Conservation (phyloP, 2,797 vertebrate genomes). For the Eulemur rubriventer region DNA sequence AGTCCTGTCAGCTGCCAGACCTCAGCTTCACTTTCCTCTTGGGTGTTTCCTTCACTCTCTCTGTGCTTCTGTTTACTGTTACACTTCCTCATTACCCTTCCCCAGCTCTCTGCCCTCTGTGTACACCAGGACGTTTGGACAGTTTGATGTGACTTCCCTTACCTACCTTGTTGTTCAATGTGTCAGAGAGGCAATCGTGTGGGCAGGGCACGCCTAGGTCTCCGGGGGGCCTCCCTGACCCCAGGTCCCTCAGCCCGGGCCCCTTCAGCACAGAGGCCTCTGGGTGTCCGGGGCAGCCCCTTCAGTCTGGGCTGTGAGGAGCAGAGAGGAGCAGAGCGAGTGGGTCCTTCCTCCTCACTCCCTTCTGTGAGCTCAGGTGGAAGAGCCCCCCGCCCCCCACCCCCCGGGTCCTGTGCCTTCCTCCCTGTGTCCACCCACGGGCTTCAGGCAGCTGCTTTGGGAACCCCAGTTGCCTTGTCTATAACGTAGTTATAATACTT, state of each 20-base stretch:
- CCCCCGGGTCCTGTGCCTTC: background rate
- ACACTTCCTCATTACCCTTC: background rate
- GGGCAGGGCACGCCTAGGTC: background rate
- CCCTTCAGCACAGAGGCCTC: too few species aligned
- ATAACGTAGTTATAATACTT: background rate
- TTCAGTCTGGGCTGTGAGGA: background rate
- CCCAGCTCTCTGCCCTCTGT: background rate
- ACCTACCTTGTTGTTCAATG: too few species aligned
- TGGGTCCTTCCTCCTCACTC: background rate
- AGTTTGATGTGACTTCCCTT: background rate
- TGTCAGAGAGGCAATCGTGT: background rate
- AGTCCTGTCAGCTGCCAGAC: too few species aligned
- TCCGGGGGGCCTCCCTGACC: background rate
- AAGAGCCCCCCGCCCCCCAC: too few species aligned
- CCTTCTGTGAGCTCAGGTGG: too few species aligned
- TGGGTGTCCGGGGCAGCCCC: background rate
- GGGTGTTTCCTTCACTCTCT: background rate
- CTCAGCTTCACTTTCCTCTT: background rate
- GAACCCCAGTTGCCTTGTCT: background rate
- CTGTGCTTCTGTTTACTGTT: background rate
- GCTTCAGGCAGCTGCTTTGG: background rate
- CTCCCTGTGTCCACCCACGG: background rate
- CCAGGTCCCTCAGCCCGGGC: background rate
- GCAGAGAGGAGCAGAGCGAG: background rate
- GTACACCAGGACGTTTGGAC: background rate